phyloP scores from a whole-genome alignment of 2,888 invertebrate genomes.

The Vannuccia rotundouncinata region DNA sequence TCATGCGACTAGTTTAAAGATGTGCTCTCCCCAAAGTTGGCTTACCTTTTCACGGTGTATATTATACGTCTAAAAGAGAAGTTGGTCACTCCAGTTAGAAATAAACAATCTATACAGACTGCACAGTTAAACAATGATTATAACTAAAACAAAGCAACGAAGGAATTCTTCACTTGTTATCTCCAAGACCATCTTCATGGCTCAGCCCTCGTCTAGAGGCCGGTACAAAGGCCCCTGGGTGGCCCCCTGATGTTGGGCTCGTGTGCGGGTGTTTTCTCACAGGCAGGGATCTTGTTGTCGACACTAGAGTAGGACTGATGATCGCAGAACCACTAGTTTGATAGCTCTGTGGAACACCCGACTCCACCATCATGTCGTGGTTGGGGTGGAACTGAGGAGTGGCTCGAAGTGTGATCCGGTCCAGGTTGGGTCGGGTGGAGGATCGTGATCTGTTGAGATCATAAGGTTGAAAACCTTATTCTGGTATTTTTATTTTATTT shows the following conservation, averaged over 20 bases:
- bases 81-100: no score
- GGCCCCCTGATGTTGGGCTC: not conserved
- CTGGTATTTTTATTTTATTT: no score
- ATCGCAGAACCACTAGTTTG: not conserved
- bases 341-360: not conserved
- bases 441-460: conserved; percentile 1
- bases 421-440: conserved; percentile 3
- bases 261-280: not conserved
- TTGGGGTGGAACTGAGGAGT: not conserved
- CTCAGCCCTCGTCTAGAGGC: not conserved
- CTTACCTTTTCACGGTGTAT: not conserved
- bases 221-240: not conserved
- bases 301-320: not conserved
- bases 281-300: not conserved
- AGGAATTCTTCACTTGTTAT: no score
- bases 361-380: conserved; percentile 3
- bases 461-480: no score
- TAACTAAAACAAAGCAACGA: no score
- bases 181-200: not conserved
- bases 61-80: not conserved
- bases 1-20: no score
- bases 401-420: not conserved
- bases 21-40: no score
- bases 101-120: no score
- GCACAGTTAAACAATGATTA: no score